These are phyloP conservation scores for Elephantulus edwardii DNA, from an alignment of 2,113 vertebrate genomes.

Conservation along the genomic window DNA sequence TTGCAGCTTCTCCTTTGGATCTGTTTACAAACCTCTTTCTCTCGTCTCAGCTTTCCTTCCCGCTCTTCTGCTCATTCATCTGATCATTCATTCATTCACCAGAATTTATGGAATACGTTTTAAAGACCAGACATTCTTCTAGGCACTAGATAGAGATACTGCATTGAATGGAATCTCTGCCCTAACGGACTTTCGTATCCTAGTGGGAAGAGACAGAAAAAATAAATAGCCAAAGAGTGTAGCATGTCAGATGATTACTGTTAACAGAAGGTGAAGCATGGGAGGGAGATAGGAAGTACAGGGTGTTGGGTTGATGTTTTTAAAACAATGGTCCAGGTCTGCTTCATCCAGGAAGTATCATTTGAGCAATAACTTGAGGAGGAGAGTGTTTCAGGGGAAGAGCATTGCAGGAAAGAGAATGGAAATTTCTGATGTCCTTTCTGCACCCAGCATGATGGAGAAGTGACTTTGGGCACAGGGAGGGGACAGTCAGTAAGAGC, in stretches of 20 bases:
- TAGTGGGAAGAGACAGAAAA: background rate
- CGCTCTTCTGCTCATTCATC: background rate
- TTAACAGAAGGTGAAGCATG: background rate
- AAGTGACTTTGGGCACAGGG: background rate
- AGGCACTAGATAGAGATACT: background rate
- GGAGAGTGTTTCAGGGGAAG: background rate
- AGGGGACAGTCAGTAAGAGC: background rate
- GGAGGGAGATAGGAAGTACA: background rate
- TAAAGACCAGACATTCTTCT: fast-evolving
- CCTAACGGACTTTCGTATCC: fast-evolving
- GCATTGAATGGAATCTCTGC: background rate
- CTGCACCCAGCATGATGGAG: background rate
- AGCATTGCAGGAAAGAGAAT: background rate
- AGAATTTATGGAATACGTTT: fast-evolving
- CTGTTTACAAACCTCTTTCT: background rate
- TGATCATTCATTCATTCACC: background rate
- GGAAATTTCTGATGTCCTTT: background rate
- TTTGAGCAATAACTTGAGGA: background rate
- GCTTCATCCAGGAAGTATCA: background rate
- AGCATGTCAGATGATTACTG: fast-evolving
- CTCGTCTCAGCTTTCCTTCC: fast-evolving
- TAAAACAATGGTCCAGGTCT: background rate
- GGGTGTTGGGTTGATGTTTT: background rate
- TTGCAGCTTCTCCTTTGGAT: background rate
- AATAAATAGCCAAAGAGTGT: no score